phyloP scores from a whole-genome alignment of 2,888 invertebrate genomes.

The Aleiodes alternator region DNA sequence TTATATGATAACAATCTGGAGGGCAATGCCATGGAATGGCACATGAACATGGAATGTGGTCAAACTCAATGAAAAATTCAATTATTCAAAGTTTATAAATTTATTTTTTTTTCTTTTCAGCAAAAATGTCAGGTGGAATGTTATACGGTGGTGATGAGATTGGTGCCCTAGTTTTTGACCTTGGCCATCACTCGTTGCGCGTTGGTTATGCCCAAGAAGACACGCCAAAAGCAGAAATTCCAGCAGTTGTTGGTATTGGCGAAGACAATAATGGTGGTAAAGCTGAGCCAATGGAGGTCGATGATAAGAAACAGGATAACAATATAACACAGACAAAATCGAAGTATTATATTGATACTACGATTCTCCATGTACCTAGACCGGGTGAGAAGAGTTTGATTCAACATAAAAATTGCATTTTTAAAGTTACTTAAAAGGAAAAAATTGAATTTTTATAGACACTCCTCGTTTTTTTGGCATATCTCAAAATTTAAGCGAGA shows the following conservation, averaged over 20 bases:
- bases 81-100: not conserved
- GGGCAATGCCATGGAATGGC: too few relatives aligned
- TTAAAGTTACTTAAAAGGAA: too few relatives aligned
- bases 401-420: not conserved
- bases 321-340: slow-evolving; percentile 81
- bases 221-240: slow-evolving; percentile 99
- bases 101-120: not conserved
- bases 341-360: slow-evolving; percentile 95
- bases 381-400: slow-evolving; percentile 16
- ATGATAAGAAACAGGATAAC: slow-evolving; percentile 85
- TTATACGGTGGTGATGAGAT: slow-evolving; percentile 98
- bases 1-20: too few relatives aligned
- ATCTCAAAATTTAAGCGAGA: not conserved
- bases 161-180: slow-evolving; percentile 97
- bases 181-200: slow-evolving; percentile 92
- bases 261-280: slow-evolving; percentile 79
- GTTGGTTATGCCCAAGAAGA: slow-evolving; percentile 98
- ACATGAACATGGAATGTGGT: too few relatives aligned
- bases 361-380: slow-evolving; percentile 92
- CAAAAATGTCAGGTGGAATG: slow-evolving; percentile 80
- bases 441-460: not conserved
- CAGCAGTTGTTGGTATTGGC: slow-evolving; percentile 91
- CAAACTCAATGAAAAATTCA: too few relatives aligned
- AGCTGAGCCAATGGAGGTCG: slow-evolving; percentile 81
- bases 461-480: not conserved